phyloP scores from a whole-genome alignment of 2,113 vertebrate genomes.

The Prionailurus viverrinus region DNA sequence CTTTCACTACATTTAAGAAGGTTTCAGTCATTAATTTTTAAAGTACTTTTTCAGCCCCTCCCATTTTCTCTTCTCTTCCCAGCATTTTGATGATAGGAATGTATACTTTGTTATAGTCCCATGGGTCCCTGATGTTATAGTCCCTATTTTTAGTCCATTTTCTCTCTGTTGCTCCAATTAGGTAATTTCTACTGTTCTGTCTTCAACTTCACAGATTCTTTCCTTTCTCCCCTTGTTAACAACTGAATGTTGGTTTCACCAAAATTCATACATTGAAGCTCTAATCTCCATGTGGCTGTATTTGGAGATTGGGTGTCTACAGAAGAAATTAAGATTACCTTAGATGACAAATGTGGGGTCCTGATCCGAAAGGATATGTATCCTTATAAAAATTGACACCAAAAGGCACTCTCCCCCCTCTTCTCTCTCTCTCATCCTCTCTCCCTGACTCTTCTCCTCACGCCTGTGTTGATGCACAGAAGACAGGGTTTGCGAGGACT shows the following conservation, averaged over 20 bases:
- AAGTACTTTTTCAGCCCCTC: neutral
- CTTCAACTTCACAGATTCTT: neutral
- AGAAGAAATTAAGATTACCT: neutral
- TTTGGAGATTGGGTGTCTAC: neutral
- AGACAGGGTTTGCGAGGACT: neutral
- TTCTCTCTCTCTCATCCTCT: too few relatives aligned
- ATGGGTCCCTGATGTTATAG: rapidly evolving
- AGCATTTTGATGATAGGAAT: neutral
- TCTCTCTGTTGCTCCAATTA: neutral
- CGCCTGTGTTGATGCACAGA: neutral
- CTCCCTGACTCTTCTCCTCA: neutral
- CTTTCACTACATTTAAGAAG: neutral
- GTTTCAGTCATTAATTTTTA: neutral
- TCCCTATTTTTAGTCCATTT: neutral
- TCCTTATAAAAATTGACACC: neutral
- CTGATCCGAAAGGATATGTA: neutral
- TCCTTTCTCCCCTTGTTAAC: neutral
- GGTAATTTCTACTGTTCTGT: neutral
- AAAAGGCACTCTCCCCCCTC: too few relatives aligned
- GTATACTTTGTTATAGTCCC: neutral
- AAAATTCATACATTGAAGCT: neutral
- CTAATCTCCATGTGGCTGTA: neutral
- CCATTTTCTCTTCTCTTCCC: neutral
- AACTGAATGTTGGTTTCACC: neutral
- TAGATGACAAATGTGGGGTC: rapidly evolving